Percentiles rank a stretch among this genome's conserved stretches.
Evolutionary conservation across 2,888 invertebrate genomes (phyloP).

Genomic region (Tineola bisselliella): DNA sequence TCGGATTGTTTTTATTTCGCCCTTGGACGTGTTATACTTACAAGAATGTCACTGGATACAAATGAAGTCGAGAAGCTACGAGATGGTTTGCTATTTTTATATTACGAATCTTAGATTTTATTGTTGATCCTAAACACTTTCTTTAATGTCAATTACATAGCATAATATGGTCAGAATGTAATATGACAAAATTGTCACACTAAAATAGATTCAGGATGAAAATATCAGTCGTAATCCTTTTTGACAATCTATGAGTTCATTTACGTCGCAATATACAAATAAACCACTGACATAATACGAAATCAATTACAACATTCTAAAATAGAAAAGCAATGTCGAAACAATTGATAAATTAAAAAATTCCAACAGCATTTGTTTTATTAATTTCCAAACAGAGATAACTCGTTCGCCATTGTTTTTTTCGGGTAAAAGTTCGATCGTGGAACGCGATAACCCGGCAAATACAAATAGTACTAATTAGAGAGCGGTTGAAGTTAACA

Average conservation of each 20-base stretch:
- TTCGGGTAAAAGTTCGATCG: conserved; percentile 29
- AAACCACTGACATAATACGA: no score
- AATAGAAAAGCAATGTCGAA: not conserved
- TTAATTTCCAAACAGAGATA: conserved; percentile 1
- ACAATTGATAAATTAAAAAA: not conserved
- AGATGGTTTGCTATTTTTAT: no score
- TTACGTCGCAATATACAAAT: no score
- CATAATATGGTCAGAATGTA: no score
- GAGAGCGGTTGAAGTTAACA: conserved; percentile 39
- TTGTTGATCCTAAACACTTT: no score
- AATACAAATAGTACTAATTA: conserved; percentile 66
- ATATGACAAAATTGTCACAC: no score
- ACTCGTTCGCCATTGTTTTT: conserved; percentile 37
- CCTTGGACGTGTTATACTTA: conserved; percentile 7
- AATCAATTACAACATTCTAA: not conserved
- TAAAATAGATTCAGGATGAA: no score
- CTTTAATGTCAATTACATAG: no score
- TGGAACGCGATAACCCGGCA: conserved; percentile 37
- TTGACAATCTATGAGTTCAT: no score
- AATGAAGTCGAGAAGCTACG: not conserved
- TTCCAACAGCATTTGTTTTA: not conserved
- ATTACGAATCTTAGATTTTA: no score
- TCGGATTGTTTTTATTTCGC: conserved; percentile 12
- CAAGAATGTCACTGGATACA: conserved; percentile 14
- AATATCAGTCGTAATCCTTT: no score